Base-by-base conservation (phyloP, 2,888 invertebrate genomes). In the Psylliodes chrysocephalus region DNA sequence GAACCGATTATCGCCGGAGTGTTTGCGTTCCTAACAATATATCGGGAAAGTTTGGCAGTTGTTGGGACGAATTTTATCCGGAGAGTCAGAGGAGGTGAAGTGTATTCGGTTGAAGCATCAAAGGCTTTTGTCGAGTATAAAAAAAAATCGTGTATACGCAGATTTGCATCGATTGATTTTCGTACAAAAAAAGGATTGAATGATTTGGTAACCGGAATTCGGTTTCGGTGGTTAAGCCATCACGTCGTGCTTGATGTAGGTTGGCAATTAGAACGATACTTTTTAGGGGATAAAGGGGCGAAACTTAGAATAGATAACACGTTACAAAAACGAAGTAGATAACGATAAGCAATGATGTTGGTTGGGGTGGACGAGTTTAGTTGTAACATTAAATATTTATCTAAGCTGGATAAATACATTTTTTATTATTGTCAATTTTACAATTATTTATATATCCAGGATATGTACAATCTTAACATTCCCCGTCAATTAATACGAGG, bases 131-230 rank as follows among this genome's bases (percentile, higher is more conserved):
- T 38, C 33, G 35, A 30, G 22, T 17, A 12, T 47, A 49, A 47
- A 57, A 46, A 44, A 46, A 44, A 25, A 18, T 10, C 35, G 8
- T 47, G 57, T 46, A 57, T 57, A 57, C 38, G 57, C 57, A 57
- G 38, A 57, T 57, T 57, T 17, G 12, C n/a, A 47, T 57, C 57
- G 57, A 57, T 57, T 47, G 35, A 35, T 47, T 57, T n/a, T 47
- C 19, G 15, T 47, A 57, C 38, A 47, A 38, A 57, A 56, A 56
- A 38, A 33, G 28, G 46, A 17, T n/a, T 10, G 8, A 17, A 17
- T 44, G 12, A n/a, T 19, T 44, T 14, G 52, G 38, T 19, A 12
- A 52, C 38, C 17, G 55, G 44, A 12, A 8, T 30, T 55, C 15
- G 15, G 14, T 8, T 19, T 8, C 17, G n/a, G n/a, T 19, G 49